Conservation (phyloP, 2,797 vertebrate species). For the Danio albolineatus region DNA sequence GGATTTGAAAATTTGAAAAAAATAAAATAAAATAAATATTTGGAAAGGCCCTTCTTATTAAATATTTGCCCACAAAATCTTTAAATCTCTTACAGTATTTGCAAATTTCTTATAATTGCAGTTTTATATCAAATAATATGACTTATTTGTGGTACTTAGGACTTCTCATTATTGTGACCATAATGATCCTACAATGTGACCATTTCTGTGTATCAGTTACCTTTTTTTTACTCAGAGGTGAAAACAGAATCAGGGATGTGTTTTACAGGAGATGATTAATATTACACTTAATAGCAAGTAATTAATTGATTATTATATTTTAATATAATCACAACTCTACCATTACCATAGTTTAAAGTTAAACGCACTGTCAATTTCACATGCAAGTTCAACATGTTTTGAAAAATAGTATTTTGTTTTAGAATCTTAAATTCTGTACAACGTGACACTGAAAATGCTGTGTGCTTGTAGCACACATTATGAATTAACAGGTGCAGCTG, state of each 20-base stretch:
- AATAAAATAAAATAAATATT: too few relatives aligned
- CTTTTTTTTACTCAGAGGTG: background rate
- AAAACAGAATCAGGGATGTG: slow-evolving; percentile 38
- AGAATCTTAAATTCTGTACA: background rate
- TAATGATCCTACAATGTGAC: background rate
- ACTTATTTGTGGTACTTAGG: background rate
- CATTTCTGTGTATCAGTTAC: background rate
- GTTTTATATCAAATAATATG: background rate
- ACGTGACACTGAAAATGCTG: background rate
- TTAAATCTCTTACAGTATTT: background rate
- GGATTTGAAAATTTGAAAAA: slow-evolving; percentile 67
- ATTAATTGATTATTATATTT: too few relatives aligned
- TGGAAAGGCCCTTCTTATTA: slow-evolving; percentile 46
- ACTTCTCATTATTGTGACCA: background rate
- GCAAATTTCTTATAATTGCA: background rate
- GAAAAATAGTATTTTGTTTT: background rate
- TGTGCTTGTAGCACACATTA: background rate
- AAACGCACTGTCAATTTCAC: background rate
- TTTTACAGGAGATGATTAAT: slow-evolving; percentile 64
- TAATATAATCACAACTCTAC: background rate
- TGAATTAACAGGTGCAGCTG: slow-evolving; percentile 44
- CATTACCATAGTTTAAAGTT: background rate
- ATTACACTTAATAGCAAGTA: slow-evolving; percentile 64
- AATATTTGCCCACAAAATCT: slow-evolving; percentile 60
- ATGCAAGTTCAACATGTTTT: background rate